phyloP scores from a whole-genome alignment of 2,888 invertebrate genomes.

The Brenthis hecate region DNA sequence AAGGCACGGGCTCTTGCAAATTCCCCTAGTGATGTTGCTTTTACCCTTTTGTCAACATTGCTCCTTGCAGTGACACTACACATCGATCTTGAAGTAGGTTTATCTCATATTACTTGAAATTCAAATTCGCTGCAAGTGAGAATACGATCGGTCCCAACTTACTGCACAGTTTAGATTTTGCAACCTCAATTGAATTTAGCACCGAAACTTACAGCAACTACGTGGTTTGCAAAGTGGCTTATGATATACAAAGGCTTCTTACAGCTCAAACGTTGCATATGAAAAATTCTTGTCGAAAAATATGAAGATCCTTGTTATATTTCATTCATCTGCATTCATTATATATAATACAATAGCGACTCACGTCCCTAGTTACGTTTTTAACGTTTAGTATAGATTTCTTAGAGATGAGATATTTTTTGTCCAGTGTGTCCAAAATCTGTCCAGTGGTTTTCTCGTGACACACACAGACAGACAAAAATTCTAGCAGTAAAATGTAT shows the following conservation, averaged over 20 bases:
- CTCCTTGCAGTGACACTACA: constrained; percentile 56
- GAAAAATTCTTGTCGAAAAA: background rate
- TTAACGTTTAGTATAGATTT: too few species aligned
- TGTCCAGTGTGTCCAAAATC: too few species aligned
- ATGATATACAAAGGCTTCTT: constrained; percentile 42
- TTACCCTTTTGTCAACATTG: constrained; percentile 32
- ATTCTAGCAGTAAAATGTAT: too few species aligned
- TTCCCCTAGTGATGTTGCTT: constrained; percentile 13
- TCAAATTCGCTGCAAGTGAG: constrained; percentile 75
- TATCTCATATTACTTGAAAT: constrained; percentile 74
- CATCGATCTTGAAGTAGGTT: constrained; percentile 59
- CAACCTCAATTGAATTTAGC: constrained; percentile 71
- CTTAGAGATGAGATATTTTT: too few species aligned
- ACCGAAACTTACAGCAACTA: constrained; percentile 51
- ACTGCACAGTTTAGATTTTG: constrained; percentile 71
- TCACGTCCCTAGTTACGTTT: too few species aligned
- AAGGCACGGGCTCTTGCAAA: constrained; percentile 31
- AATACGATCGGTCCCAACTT: constrained; percentile 71
- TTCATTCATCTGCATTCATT: background rate
- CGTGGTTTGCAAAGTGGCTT: constrained; percentile 52
- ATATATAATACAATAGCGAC: too few species aligned
- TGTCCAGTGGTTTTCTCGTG: too few species aligned
- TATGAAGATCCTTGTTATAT: background rate
- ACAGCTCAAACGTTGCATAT: constrained; percentile 6
- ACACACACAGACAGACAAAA: too few species aligned